A percentile compares a stretch with the other conserved stretches of the same genome.
Conservation (phyloP, 2,797 vertebrate species). For the Bucorvus abyssinicus region DNA sequence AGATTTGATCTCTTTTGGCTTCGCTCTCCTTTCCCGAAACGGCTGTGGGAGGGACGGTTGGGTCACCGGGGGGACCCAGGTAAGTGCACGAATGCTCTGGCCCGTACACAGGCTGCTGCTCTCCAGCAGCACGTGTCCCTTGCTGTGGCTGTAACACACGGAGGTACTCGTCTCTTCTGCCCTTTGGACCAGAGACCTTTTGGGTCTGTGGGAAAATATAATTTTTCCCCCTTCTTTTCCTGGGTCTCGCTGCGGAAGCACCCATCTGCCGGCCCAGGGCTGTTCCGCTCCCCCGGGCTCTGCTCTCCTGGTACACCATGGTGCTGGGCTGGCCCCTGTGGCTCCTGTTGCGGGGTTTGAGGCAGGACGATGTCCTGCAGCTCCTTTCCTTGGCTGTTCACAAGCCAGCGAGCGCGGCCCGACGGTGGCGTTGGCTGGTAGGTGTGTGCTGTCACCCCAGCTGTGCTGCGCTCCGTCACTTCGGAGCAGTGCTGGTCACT, state of each 20-base stretch:
- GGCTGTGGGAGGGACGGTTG: slow-evolving; percentile 46
- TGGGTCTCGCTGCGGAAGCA: fast-evolving
- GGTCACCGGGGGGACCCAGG: slow-evolving; percentile 28
- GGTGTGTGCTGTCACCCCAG: neutral
- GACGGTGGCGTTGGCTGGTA: too few species aligned
- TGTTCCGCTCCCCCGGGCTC: neutral
- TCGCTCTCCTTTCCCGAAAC: neutral
- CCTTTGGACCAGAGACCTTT: neutral
- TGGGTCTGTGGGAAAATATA: fast-evolving
- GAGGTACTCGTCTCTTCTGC: neutral
- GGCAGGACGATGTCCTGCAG: fast-evolving
- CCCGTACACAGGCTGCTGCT: neutral
- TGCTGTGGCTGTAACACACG: neutral
- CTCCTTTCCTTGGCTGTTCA: neutral
- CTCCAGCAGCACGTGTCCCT: neutral
- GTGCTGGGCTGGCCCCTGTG: fast-evolving
- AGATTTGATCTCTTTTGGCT: slow-evolving; percentile 35
- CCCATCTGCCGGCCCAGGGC: fast-evolving
- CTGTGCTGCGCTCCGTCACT: fast-evolving
- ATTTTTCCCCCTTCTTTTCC: neutral
- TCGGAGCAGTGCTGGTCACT: neutral
- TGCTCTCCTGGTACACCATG: neutral
- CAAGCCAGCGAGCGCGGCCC: fast-evolving
- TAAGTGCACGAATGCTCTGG: neutral
- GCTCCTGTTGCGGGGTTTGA: neutral